A percentile compares a stretch with the other conserved stretches of the same genome.
phyloP scores from a whole-genome alignment of 2,888 invertebrate genomes.

The Zootermopsis nevadensis region DNA sequence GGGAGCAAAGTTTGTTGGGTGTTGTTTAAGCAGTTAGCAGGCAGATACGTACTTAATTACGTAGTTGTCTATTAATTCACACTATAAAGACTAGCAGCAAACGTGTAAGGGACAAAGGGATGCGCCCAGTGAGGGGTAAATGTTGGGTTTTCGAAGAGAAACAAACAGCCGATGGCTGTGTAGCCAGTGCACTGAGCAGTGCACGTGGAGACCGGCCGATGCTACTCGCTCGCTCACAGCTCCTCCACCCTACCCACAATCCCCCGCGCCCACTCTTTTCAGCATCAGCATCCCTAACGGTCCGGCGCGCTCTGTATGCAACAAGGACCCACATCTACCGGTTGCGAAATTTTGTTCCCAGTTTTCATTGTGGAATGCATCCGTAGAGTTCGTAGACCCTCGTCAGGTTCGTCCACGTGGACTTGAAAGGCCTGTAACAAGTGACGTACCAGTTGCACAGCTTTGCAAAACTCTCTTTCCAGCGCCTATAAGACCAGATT shows the following conservation, averaged over 20 bases:
- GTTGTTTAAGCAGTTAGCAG: too few relatives aligned
- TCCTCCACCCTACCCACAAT: slow-evolving; percentile 2
- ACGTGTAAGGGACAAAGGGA: too few relatives aligned
- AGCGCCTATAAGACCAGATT: too few relatives aligned
- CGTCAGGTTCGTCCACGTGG: not conserved
- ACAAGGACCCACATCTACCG: not conserved
- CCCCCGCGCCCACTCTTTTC: slow-evolving; percentile 9
- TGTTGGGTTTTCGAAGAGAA: not conserved
- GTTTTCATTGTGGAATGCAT: not conserved
- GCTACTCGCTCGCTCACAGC: not conserved
- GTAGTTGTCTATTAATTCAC: too few relatives aligned
- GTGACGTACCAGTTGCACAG: not conserved
- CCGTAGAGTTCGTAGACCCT: not conserved
- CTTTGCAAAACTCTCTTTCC: not conserved
- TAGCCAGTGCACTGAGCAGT: slow-evolving; percentile 3
- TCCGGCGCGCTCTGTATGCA: not conserved
- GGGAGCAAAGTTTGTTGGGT: too few relatives aligned
- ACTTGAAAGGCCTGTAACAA: not conserved
- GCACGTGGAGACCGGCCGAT: not conserved
- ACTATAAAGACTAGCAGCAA: too few relatives aligned
- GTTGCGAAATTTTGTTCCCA: slow-evolving; percentile 6
- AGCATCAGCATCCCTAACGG: slow-evolving; percentile 16
- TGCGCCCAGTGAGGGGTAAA: too few relatives aligned
- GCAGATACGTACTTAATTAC: too few relatives aligned
- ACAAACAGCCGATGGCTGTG: not conserved